A percentile compares a stretch with the other conserved stretches of the same genome.
phyloP scores from a whole-genome alignment of 2,797 vertebrate species.

The Sardinella longiceps region DNA sequence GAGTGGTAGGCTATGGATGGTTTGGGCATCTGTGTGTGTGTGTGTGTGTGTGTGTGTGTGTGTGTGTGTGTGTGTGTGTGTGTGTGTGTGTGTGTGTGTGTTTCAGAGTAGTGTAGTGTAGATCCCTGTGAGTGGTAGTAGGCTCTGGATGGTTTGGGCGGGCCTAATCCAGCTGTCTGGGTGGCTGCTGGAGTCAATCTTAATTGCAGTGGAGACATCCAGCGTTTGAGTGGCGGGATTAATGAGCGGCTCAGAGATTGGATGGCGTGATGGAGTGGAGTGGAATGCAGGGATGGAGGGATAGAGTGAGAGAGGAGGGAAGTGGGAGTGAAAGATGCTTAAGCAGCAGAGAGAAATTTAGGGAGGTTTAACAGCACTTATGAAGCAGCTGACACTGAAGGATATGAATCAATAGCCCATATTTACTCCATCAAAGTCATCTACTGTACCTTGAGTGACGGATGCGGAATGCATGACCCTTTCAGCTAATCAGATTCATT shows the following conservation, averaged over 20 bases:
- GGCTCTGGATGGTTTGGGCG: constrained; percentile 30
- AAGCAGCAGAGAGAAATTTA: neutral
- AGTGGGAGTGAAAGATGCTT: neutral
- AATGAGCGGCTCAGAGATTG: constrained; percentile 67
- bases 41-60: neutral
- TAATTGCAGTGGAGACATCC: constrained; percentile 69
- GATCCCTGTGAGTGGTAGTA: neutral
- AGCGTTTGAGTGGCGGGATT: constrained; percentile 70
- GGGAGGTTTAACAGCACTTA: neutral
- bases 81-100: constrained; percentile 10
- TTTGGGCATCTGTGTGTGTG: constrained; percentile 24
- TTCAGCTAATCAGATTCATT: too few species aligned
- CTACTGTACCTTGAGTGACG: too few species aligned
- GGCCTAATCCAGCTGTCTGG: constrained; percentile 67
- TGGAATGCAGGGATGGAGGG: constrained; percentile 27
- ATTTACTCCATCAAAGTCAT: neutral
- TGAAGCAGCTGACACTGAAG: neutral
- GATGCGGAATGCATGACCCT: too few species aligned
- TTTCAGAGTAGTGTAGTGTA: neutral
- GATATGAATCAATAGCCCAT: neutral
- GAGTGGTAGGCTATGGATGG: too few species aligned
- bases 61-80: constrained; percentile 19
- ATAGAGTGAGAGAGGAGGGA: neutral
- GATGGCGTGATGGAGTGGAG: constrained; percentile 55
- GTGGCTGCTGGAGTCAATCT: constrained; percentile 60